Percentiles rank a stretch among this genome's conserved stretches.
Evolutionary conservation across 1,140 invertebrate genomes (phyloP).

Genomic region (Lordiphosa mommai): DNA sequence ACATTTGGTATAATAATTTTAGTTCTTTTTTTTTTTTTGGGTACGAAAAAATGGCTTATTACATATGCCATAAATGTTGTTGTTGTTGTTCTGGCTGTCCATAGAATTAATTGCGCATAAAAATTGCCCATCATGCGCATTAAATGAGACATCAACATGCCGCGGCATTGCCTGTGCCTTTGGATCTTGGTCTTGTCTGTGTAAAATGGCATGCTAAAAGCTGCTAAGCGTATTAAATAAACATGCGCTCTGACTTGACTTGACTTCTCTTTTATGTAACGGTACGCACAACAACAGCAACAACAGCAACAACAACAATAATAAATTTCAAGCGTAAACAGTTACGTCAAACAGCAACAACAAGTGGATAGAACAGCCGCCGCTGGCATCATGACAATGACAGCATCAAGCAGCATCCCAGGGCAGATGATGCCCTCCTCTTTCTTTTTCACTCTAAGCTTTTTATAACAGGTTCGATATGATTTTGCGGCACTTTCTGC

Average conservation of each 20-base stretch:
- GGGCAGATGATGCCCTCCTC: background rate
- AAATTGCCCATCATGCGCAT: slow-evolving; percentile 51
- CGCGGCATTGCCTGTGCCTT: background rate
- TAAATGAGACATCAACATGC: slow-evolving; percentile 59
- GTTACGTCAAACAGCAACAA: slow-evolving; percentile 63
- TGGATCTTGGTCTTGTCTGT: slow-evolving; percentile 17
- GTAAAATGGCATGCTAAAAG: slow-evolving; percentile 54
- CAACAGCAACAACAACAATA: slow-evolving; percentile 37
- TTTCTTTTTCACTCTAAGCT: slow-evolving; percentile 9
- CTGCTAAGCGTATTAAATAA: slow-evolving; percentile 76
- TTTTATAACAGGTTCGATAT: slow-evolving; percentile 69
- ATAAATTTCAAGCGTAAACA: slow-evolving; percentile 73
- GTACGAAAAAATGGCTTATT: no score
- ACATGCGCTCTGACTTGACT: slow-evolving; percentile 38
- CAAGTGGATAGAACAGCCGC: background rate
- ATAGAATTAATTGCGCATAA: slow-evolving; percentile 50
- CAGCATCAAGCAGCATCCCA: slow-evolving; percentile 20
- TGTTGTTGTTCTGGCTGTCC: background rate
- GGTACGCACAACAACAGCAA: slow-evolving; percentile 47
- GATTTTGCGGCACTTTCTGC: slow-evolving; percentile 73
- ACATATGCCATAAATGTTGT: no score
- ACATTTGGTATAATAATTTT: no score
- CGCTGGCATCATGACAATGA: slow-evolving; percentile 23
- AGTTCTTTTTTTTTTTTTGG: no score
- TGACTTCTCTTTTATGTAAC: slow-evolving; percentile 64